Evolutionary conservation across 2,113 vertebrate species (phyloP).

Genomic region (Perognathus longimembris): DNA sequence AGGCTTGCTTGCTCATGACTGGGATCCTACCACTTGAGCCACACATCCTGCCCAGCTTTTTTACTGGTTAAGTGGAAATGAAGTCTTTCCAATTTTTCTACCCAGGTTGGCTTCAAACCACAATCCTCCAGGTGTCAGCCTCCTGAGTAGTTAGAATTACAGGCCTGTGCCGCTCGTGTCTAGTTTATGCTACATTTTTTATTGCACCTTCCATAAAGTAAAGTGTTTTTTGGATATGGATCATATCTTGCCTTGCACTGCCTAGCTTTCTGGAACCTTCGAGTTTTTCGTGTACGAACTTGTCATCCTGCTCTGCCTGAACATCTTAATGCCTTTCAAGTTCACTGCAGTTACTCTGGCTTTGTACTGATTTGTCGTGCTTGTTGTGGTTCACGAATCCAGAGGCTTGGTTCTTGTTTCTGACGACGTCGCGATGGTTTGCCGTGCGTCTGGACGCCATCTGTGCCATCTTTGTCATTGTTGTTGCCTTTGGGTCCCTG

Average conservation of each 20-base stretch:
- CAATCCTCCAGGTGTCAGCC: no score
- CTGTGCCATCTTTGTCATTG: slow-evolving; percentile 93
- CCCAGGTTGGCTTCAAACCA: no score
- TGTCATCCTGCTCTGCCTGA: not conserved
- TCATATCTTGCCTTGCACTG: rapidly evolving
- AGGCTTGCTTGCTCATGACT: no score
- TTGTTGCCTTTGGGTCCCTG: slow-evolving; percentile 92
- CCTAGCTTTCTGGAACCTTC: not conserved
- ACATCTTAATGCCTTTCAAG: rapidly evolving
- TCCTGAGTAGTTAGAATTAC: no score
- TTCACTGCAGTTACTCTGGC: not conserved
- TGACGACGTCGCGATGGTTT: slow-evolving; percentile 97
- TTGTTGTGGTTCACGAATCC: slow-evolving; percentile 65
- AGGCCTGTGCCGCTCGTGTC: no score
- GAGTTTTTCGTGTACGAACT: not conserved
- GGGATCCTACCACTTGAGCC: no score
- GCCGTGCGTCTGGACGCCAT: slow-evolving; percentile 96
- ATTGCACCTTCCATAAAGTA: not conserved
- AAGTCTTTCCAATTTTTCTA: no score
- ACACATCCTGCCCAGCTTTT: no score
- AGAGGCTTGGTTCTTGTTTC: slow-evolving; percentile 98
- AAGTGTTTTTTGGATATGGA: rapidly evolving
- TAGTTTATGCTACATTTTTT: no score
- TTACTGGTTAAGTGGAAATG: no score
- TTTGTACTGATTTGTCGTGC: not conserved